phyloP scores from a whole-genome alignment of 2,888 invertebrate genomes.

The Drosophila prostipennis region DNA sequence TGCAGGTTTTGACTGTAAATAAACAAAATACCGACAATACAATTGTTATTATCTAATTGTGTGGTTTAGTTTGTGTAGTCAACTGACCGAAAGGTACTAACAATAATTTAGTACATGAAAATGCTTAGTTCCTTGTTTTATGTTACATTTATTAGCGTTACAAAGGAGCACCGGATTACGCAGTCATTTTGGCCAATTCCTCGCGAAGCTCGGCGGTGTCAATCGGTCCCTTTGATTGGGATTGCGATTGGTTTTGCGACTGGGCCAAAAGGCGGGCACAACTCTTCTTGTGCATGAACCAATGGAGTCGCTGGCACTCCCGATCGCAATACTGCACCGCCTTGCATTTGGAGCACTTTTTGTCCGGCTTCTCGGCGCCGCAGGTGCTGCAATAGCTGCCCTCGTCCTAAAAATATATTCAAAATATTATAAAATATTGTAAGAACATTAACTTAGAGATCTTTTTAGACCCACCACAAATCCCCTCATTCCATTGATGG shows the following conservation, averaged over 20 bases:
- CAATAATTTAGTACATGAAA: slow-evolving; percentile 17
- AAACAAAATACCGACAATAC: neutral
- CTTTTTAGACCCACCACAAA: slow-evolving; percentile 85
- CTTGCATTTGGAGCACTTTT: slow-evolving; percentile 98
- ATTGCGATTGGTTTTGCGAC: slow-evolving; percentile 62
- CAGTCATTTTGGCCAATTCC: slow-evolving; percentile 69
- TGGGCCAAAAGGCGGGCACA: slow-evolving; percentile 88
- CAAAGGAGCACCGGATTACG: slow-evolving; percentile 48
- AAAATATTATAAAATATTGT: too few species aligned
- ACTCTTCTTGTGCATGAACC: slow-evolving; percentile 95
- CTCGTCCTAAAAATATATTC: slow-evolving; percentile 83
- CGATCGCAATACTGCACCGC: slow-evolving; percentile 96
- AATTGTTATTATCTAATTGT: neutral
- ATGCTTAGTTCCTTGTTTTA: slow-evolving; percentile 27
- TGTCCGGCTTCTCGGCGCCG: slow-evolving; percentile 94
- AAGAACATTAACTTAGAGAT: too few species aligned
- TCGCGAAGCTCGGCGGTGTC: slow-evolving; percentile 74
- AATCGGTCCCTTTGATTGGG: slow-evolving; percentile 67
- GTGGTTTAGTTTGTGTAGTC: neutral
- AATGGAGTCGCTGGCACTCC: slow-evolving; percentile 96
- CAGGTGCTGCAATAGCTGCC: slow-evolving; percentile 92
- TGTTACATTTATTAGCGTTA: slow-evolving; percentile 35
- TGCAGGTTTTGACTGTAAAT: slow-evolving; percentile 5
- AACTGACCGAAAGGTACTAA: slow-evolving; percentile 9
- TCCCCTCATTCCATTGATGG: slow-evolving; percentile 94